phyloP scores from a whole-genome alignment of 2,113 vertebrate species.

The Anhinga rufa region DNA sequence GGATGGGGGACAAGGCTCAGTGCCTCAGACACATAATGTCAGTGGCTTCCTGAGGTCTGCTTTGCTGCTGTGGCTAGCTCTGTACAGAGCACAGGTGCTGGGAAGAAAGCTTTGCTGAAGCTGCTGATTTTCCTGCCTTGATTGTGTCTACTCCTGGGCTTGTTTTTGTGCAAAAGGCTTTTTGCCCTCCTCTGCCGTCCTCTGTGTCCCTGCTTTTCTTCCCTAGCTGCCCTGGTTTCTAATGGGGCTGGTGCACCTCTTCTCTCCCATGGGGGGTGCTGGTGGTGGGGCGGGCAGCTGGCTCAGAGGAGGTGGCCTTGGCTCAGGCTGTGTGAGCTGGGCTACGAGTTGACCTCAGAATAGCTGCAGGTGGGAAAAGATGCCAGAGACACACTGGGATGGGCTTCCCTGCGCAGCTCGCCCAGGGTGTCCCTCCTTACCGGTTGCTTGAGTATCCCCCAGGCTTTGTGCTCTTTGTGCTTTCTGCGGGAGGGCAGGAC shows the following conservation, averaged over 20 bases:
- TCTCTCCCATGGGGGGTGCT: not conserved
- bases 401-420: not conserved
- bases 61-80: not conserved
- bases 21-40: fast-evolving
- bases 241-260: not conserved
- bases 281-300: not conserved
- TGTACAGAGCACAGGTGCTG: not conserved
- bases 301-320: not conserved
- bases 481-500: not conserved
- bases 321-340: not conserved
- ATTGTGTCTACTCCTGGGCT: not conserved
- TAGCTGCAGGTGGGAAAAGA: not conserved
- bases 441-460: not conserved
- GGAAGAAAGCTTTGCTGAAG: not conserved
- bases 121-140: not conserved
- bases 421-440: not conserved
- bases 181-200: not conserved
- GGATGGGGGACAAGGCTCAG: not conserved
- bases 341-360: not conserved
- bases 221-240: not conserved
- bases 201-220: not conserved
- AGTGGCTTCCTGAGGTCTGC: not conserved
- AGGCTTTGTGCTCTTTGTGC: not conserved
- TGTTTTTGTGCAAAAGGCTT: not conserved
- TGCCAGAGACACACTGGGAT: fast-evolving